phyloP scores from a whole-genome alignment of 2,797 vertebrate genomes.

The Remorina albescens region DNA sequence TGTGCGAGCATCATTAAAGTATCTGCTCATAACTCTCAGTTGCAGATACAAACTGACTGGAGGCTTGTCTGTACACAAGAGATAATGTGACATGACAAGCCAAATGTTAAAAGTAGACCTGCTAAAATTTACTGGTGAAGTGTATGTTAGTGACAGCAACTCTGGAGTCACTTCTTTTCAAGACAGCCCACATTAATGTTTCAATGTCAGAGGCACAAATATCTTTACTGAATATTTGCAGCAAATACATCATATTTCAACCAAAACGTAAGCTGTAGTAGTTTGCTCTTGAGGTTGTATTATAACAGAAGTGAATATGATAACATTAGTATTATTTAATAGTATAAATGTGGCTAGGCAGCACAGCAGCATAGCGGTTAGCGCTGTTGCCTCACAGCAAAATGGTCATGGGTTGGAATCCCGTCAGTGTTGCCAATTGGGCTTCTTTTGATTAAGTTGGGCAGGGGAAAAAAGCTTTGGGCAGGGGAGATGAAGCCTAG shows the following conservation, averaged over 20 bases:
- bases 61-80: not conserved
- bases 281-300: not conserved
- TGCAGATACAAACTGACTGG: not conserved
- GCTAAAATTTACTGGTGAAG: not conserved
- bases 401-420: too few relatives aligned
- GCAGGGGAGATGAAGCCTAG: too few relatives aligned
- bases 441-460: too few relatives aligned
- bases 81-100: slow-evolving; percentile 1
- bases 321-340: not conserved
- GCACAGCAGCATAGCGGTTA: too few relatives aligned
- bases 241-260: not conserved
- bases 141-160: not conserved
- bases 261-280: not conserved
- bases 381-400: too few relatives aligned
- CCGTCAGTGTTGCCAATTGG: too few relatives aligned
- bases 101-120: not conserved
- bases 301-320: not conserved
- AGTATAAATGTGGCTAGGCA: not conserved
- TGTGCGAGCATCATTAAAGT: slow-evolving; percentile 27
- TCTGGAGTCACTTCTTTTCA: not conserved
- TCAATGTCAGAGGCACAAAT: not conserved
- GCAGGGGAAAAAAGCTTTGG: too few relatives aligned
- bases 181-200: not conserved
- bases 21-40: not conserved
- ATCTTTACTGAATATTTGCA: not conserved